Evolutionary conservation across 2,888 invertebrate genomes (phyloP), one percentile per base, ranked within the genome.

Genomic region (Stramonita haemastoma): DNA sequence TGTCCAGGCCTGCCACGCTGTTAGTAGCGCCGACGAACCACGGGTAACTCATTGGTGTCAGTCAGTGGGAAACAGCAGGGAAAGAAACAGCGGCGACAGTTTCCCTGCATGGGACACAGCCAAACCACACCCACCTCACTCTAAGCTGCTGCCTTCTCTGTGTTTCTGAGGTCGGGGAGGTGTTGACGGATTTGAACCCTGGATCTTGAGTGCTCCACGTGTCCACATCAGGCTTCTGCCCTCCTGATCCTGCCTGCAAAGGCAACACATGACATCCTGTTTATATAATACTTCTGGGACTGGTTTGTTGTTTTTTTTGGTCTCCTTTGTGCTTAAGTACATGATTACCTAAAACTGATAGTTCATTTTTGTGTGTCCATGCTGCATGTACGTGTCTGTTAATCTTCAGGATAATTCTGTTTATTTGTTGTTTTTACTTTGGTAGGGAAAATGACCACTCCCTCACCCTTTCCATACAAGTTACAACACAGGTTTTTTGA

Each of bases 11-110:
- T 15, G 89, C 26, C 15, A 89, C 73, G 85, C 85, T 89, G 73
- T 70, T 89, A 84, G 89, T 19, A 36, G 89, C 73, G 29, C 89
- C 89, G 56, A 89, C 84, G 70, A 85, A 89, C 89, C 89, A 89
- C 89, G 89, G 85, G 73, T 89, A 89, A 89, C 89, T 89, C 89
- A 89, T 89, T 89, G 89, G 85, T 34, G 29, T 70, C 56, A 84
- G 86, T 60, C 86, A 66, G 22, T 32, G 86, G 86, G 29, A 66
- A 86, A 34, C 86, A 57, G 34, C 86, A 79, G 86, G 86, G 66
- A 86, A 34, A 86, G 32, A 60, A 60, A 66, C 11, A 34, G n/a
- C 32, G 11, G 86, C 66, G 22, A n/a, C 66, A 66, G 32, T 86
- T 86, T 66, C 66, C 86, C 86, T 60, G 86, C 86, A 86, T 86